phyloP scores from a whole-genome alignment of 2,888 invertebrate genomes.

The Hetaerina titia region DNA sequence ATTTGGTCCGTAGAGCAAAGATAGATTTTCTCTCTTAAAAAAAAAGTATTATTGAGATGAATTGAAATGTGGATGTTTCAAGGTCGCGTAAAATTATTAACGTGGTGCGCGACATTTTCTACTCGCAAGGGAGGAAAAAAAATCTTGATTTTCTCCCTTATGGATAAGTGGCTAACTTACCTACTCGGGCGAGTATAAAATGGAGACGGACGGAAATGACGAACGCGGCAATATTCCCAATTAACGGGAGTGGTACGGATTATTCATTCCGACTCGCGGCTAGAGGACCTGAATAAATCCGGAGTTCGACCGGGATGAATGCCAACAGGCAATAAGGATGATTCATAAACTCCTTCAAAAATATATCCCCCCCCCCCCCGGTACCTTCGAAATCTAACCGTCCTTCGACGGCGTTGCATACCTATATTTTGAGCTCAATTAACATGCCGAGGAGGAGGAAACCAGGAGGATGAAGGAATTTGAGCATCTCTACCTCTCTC shows the following conservation, averaged over 20 bases:
- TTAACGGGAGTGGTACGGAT: background rate
- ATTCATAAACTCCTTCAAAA: background rate
- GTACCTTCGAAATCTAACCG: background rate
- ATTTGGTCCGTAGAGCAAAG: background rate
- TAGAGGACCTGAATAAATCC: background rate
- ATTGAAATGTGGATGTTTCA: background rate
- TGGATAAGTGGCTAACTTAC: background rate
- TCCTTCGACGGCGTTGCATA: background rate
- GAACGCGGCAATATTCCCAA: constrained; percentile 6
- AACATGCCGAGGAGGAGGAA: background rate
- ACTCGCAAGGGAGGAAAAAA: background rate
- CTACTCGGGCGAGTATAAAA: too few relatives aligned
- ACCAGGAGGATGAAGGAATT: background rate
- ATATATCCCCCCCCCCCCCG: background rate
- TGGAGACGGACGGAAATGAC: background rate
- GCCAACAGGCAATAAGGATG: background rate
- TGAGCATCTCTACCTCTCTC: background rate
- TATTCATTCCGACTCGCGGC: background rate
- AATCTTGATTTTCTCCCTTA: background rate
- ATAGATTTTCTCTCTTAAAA: background rate
- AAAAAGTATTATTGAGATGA: background rate
- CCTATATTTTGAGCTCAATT: background rate
- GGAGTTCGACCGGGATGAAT: background rate
- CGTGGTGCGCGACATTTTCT: background rate
- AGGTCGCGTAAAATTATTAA: background rate